Evolutionary conservation across 2,113 vertebrate genomes (phyloP), one percentile per base, ranked within the genome.

Genomic region (Clarias gariepinus): DNA sequence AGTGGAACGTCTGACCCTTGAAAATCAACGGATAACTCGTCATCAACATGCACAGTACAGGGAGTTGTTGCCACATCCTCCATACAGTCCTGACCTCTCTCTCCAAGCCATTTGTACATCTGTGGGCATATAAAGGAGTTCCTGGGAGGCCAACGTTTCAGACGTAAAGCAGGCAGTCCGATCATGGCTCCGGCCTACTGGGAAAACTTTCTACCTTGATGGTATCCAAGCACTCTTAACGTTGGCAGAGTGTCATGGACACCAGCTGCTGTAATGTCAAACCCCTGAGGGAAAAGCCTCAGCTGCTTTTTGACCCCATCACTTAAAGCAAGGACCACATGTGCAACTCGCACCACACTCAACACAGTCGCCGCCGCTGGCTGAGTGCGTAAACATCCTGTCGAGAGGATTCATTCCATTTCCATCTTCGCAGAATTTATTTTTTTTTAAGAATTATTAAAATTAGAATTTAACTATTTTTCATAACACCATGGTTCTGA

Each of bases 321-420:
- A 63, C 58, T 90, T 87, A 91, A 93, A 89, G 94, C 88, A 86
- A 92, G 90, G 88, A 93, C 91, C 93, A 94, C 88, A 91, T 93
- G 93, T 93, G 90, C 84, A 87, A 82, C 76, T 83, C 91, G 36
- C 58, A 82, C 58, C n/a, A 25, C 81, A 60, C 82, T 82, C 82
- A 82, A 55, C 71, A 64, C 68, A 77, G 58, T 89, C 73, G 78
- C 69, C 33, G 25, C 80, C 60, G 83, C 21, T 82, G 69, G 69
- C 30, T 80, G 55, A 64, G 47, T 60, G 55, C 11, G 18, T 8
- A 71, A 53, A 81, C 66, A 87, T 58, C 60, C 74, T 55, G 36
- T 61, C 23, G 13, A 64, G 61, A 53, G 8, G 4, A 47, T 28
- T 82, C 15, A 9, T 18, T 8, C 47, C 8, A 21, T 83, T 68